Evolutionary conservation across 2,888 invertebrate species (phyloP).

Genomic region (Maniola hyperantus): DNA sequence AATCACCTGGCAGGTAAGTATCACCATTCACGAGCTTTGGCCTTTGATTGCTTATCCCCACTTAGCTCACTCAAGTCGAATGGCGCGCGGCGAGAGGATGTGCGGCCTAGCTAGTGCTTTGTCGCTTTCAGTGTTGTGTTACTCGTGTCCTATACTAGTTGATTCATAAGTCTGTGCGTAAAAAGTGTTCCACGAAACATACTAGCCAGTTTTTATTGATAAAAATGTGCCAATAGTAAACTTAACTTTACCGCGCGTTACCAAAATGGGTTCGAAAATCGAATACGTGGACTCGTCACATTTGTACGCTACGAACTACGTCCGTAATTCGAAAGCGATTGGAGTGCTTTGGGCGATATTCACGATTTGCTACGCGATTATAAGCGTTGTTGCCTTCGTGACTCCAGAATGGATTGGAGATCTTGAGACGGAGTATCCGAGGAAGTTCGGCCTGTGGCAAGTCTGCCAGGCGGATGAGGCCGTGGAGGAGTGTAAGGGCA

Average conservation of each 20-base stretch:
- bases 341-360: constrained; percentile 99
- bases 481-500: constrained; percentile 91
- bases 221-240: constrained; percentile 53
- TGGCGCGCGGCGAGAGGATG: constrained; percentile 70
- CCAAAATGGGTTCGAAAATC: constrained; percentile 93
- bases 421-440: constrained; percentile 92
- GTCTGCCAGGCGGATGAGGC: constrained; percentile 91
- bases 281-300: constrained; percentile 96
- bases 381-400: constrained; percentile 96
- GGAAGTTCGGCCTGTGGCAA: constrained; percentile 96
- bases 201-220: constrained; percentile 42
- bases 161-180: constrained; percentile 50
- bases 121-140: constrained; percentile 60
- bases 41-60: constrained; percentile 61
- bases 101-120: constrained; percentile 45
- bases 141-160: constrained; percentile 58
- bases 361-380: constrained; percentile 97
- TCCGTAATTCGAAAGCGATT: constrained; percentile 96
- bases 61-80: constrained; percentile 61
- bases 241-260: constrained; percentile 42
- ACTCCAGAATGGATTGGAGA: constrained; percentile 97
- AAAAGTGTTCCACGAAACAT: constrained; percentile 20
- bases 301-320: constrained; percentile 95
- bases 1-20: constrained; percentile 28
- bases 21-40: constrained; percentile 19